Evolutionary conservation across 2,113 vertebrate genomes (phyloP), one percentile per base, ranked within the genome.

Genomic region (Marmota flaviventris): DNA sequence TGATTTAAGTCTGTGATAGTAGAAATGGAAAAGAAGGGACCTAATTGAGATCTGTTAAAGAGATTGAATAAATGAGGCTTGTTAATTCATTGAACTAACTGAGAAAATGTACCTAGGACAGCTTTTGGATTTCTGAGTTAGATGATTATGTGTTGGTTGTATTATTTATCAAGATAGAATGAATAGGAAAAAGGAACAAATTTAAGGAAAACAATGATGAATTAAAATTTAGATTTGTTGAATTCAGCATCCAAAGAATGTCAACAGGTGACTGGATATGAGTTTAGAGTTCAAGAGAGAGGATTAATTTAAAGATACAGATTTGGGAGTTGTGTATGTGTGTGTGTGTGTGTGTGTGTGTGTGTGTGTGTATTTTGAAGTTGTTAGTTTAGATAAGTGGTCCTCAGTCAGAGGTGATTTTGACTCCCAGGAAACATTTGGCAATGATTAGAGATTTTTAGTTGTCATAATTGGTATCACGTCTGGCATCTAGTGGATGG

Each of bases 171-270:
- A 89, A 61, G 65, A 89, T 56, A 67, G 29, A 93, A 24, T 42
- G 79, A n/a, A 48, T 61, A 82, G 42, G 61, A 83, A 93, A 92
- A 89, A 89, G 13, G 22, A 96, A 92, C 77, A 82, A 39, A 45
- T 73, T 88, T 84, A 91, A 83, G 84, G 11, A 91, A 85, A 95
- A 56, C 12, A 82, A 9, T 58, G 51, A 76, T 81, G 56, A 79
- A 24, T 81, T 85, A 86, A 82, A 48, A 70, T 53, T 91, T 91
- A 65, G 25, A 5, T 91, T 84, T 56, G 24, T 79, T 91, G n/a
- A 93, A 72, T 94, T 84, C 78, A 10, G 88, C 79, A 48, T 88
- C 70, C 48, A 42, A 39, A 82, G 73, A 89, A 11, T 81, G 51
- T 89, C 27, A 93, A 4, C 29, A 91, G 8, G 6, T 86, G 18